These are phyloP conservation scores for Xenus cinereus DNA, from an alignment of 2,113 vertebrate genomes.

Conservation along the genomic window DNA sequence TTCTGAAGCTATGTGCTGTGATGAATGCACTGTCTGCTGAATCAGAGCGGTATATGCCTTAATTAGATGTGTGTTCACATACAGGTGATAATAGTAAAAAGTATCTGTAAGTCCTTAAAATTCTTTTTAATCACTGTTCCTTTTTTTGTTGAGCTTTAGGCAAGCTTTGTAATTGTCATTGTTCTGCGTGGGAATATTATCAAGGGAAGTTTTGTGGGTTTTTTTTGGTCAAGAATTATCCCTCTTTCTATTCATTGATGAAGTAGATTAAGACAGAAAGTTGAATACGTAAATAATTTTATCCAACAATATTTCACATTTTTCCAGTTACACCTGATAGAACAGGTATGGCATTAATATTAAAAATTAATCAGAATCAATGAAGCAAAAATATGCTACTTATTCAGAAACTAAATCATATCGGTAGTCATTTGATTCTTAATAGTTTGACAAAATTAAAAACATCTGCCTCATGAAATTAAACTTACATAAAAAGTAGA, in stretches of 20 bases:
- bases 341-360: neutral
- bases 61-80: neutral
- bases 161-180: neutral
- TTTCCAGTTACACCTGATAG: neutral
- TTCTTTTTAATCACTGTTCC: neutral
- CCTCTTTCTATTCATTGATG: neutral
- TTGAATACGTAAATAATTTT: neutral
- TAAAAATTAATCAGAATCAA: constrained; percentile 11
- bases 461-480: neutral
- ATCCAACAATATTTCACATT: neutral
- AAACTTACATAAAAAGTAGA: neutral
- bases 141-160: neutral
- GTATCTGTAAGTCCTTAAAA: neutral
- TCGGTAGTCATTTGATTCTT: constrained; percentile 11
- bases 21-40: neutral
- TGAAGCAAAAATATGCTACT: constrained; percentile 9
- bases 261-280: neutral
- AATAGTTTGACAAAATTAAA: constrained; percentile 12
- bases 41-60: neutral
- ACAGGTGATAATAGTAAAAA: neutral
- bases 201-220: neutral
- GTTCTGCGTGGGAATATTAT: neutral
- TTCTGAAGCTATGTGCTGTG: no score
- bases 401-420: constrained; percentile 11
- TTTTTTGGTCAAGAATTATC: neutral